Base-by-base conservation (phyloP, 37 sponge, comb jelly and placozoan species). In the Theonella swinhoei region DNA sequence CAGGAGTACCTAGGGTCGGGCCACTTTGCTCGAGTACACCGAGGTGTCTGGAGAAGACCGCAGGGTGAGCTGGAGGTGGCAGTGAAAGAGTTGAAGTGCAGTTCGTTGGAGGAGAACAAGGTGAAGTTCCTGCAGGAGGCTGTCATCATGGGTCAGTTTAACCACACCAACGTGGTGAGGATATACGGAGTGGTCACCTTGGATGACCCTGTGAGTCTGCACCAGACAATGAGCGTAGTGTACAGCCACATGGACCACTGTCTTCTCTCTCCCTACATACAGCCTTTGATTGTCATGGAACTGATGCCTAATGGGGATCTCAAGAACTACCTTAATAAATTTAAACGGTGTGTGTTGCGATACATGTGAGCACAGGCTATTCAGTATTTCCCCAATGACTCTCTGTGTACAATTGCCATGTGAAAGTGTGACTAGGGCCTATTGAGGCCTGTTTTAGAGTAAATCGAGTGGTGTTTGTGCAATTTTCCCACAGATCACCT, bases 201-300 rank as follows among this genome's bases (percentile, higher is more conserved):
- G 23, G 85, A 76, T 26, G 61, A 77, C 20, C 85, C 85, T 54
- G 85, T 85, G 24, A 85, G 85, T 14, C 54, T 47, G 11, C 54
- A 17, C 7, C 14, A 47, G 54, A 47, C 54, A 17, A 14, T 47
- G 54, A 47, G 54, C 54, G 54, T 17, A 17, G 54, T 17, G 14
- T 47, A 47, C 11, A 47, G n/a, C n/a, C n/a, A n/a, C n/a, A n/a
- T 47, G 54, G 7, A 47, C 54, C 14, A 7, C 54, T 47, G 14
- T 7, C 54, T 47, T 68, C 8, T 30, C 23, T 11, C 22, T 74
- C 36, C 47, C 54, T 42, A 26, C 70, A 22, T 77, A 11, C 76
- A 93, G 93, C 28, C 77, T 0, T 86, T 91, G 91, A 91, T 93
- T 72, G 86, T 88, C 40, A 36, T 85, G 72, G 93, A 93, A 64